A percentile compares a stretch with the other conserved stretches of the same genome.
These are phyloP conservation scores for Drosophila littoralis DNA, from an alignment of 1,140 invertebrate species.

Conservation along the genomic window DNA sequence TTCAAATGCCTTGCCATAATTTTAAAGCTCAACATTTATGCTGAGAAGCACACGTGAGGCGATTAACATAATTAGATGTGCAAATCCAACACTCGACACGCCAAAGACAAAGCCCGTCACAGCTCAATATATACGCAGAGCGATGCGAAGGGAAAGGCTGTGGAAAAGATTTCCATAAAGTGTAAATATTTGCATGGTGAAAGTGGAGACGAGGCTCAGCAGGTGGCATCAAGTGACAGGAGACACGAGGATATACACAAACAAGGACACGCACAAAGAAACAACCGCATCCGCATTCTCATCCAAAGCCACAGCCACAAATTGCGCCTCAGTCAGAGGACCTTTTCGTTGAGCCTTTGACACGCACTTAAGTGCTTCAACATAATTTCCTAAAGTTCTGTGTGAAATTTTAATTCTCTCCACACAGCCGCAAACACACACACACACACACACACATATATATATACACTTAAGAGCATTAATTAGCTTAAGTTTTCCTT, in stretches of 20 bases:
- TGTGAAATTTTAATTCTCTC: slow-evolving; percentile 53
- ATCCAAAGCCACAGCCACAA: slow-evolving; percentile 13
- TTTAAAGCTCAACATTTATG: slow-evolving; percentile 25
- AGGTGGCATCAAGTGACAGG: slow-evolving; percentile 49
- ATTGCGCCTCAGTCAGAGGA: not conserved
- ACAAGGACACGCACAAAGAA: slow-evolving; percentile 20
- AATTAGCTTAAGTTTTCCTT: slow-evolving; percentile 73
- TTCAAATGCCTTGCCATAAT: slow-evolving; percentile 12
- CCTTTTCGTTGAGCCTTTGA: slow-evolving; percentile 31
- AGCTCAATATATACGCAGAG: slow-evolving; percentile 41
- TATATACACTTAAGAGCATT: slow-evolving; percentile 44
- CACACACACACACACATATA: slow-evolving; percentile 8
- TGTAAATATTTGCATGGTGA: slow-evolving; percentile 64
- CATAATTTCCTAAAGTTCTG: slow-evolving; percentile 43
- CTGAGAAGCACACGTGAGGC: slow-evolving; percentile 38
- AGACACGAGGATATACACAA: slow-evolving; percentile 26
- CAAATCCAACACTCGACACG: slow-evolving; percentile 40
- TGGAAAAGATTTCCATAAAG: slow-evolving; percentile 40
- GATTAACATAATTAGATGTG: slow-evolving; percentile 66
- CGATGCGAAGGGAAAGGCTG: not conserved
- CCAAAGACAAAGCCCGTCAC: slow-evolving; percentile 22
- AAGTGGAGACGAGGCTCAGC: slow-evolving; percentile 13
- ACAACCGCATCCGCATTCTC: slow-evolving; percentile 15
- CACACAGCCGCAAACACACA: slow-evolving; percentile 12
- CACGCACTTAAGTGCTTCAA: slow-evolving; percentile 48